Conservation (phyloP, 2,888 invertebrate genomes). For the Strigamia crassipes region DNA sequence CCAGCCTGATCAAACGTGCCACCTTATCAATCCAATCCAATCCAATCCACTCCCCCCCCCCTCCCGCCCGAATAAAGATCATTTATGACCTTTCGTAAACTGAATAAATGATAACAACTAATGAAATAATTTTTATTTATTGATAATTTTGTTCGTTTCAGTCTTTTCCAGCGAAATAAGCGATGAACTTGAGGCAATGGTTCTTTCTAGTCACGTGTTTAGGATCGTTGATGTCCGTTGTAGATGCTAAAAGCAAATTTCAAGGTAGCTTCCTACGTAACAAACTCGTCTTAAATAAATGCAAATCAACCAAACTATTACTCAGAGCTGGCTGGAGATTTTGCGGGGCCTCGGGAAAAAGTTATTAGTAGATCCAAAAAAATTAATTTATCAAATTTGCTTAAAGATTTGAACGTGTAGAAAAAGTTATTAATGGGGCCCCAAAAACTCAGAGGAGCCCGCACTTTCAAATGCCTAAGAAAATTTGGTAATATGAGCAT, state of each 20-base stretch:
- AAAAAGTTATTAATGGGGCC: too few relatives aligned
- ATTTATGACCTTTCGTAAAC: background rate
- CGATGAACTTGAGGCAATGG: slow-evolving; percentile 44
- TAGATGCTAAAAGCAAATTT: slow-evolving; percentile 33
- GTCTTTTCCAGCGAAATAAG: slow-evolving; percentile 29
- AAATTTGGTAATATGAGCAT: too few relatives aligned
- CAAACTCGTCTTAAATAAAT: background rate
- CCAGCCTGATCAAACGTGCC: slow-evolving; percentile 17
- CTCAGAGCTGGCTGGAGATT: too few relatives aligned
- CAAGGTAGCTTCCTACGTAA: slow-evolving; percentile 21
- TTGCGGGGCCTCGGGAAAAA: too few relatives aligned
- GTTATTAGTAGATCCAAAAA: too few relatives aligned
- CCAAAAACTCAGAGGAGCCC: too few relatives aligned
- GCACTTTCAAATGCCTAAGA: too few relatives aligned
- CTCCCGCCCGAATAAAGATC: background rate
- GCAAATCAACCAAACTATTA: too few relatives aligned
- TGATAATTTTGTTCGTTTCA: background rate
- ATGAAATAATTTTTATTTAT: too few relatives aligned
- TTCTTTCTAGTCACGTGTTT: slow-evolving; percentile 43
- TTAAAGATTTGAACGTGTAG: too few relatives aligned
- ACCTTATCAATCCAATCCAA: background rate
- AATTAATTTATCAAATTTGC: too few relatives aligned
- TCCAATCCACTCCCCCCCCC: too few relatives aligned
- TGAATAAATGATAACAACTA: background rate
- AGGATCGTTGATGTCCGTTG: background rate